Percentiles rank a stretch among this genome's conserved stretches.
Evolutionary conservation across 2,888 invertebrate species (phyloP).

Genomic region (Clusia tigrina): DNA sequence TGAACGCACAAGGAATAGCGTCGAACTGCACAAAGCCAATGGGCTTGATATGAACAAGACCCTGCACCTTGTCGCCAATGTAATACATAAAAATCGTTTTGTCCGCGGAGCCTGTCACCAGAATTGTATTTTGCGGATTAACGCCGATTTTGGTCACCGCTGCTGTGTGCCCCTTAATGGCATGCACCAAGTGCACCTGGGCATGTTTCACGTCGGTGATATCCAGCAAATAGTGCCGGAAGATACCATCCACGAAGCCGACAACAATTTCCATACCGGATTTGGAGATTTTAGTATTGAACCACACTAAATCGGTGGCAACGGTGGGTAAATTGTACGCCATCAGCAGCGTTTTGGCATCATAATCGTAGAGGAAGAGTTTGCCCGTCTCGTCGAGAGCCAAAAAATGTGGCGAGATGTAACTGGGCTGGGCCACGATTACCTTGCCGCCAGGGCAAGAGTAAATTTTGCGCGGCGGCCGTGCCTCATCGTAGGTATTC

Average conservation of each 20-base stretch:
- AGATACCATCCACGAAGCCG: slow-evolving; percentile 76
- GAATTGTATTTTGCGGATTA: slow-evolving; percentile 68
- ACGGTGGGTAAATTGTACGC: slow-evolving; percentile 69
- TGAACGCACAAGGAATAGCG: slow-evolving; percentile 71
- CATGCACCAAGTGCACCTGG: slow-evolving; percentile 57
- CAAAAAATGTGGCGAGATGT: slow-evolving; percentile 74
- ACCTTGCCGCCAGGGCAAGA: slow-evolving; percentile 81
- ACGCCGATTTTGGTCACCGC: slow-evolving; percentile 71
- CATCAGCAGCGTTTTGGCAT: slow-evolving; percentile 69
- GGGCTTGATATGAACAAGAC: slow-evolving; percentile 67
- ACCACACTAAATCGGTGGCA: slow-evolving; percentile 73
- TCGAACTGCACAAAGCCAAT: slow-evolving; percentile 75
- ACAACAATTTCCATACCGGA: slow-evolving; percentile 73
- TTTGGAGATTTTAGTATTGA: slow-evolving; percentile 72
- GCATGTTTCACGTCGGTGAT: slow-evolving; percentile 30
- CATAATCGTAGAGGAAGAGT: slow-evolving; percentile 77
- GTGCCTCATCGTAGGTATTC: slow-evolving; percentile 66
- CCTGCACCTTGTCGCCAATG: slow-evolving; percentile 48
- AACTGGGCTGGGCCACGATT: slow-evolving; percentile 73
- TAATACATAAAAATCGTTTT: slow-evolving; percentile 74
- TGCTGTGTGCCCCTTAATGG: slow-evolving; percentile 74
- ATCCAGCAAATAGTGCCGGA: slow-evolving; percentile 67
- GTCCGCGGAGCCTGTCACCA: slow-evolving; percentile 76
- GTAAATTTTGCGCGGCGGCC: slow-evolving; percentile 66
- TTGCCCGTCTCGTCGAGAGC: slow-evolving; percentile 79